Percentiles rank a stretch among this genome's conserved stretches.
phyloP scores from a whole-genome alignment of 2,888 invertebrate species.

The Pinctada fucata region DNA sequence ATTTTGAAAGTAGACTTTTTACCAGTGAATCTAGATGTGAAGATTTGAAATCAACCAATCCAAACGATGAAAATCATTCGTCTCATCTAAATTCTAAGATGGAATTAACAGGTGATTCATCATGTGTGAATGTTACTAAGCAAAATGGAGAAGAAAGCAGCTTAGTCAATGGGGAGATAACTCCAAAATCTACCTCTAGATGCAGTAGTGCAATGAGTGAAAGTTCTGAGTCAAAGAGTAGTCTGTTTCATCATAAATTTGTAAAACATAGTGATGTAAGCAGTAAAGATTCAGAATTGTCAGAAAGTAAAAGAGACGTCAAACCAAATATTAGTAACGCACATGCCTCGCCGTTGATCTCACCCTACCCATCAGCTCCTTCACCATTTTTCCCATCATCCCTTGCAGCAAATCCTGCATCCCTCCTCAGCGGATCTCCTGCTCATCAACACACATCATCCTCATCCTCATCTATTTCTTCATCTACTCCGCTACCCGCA shows the following conservation, averaged over 20 bases:
- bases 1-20: not conserved
- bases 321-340: slow-evolving; percentile 28
- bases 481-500: slow-evolving; percentile 53
- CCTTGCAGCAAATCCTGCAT: slow-evolving; percentile 32
- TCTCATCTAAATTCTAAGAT: slow-evolving; percentile 17
- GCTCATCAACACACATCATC: slow-evolving; percentile 34
- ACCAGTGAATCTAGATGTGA: not conserved
- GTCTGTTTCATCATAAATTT: slow-evolving; percentile 54
- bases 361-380: slow-evolving; percentile 37
- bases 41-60: slow-evolving; percentile 9
- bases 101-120: not conserved
- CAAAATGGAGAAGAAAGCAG: not conserved
- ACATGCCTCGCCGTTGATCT: slow-evolving; percentile 34
- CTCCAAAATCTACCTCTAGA: slow-evolving; percentile 26
- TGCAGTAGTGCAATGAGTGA: slow-evolving; percentile 31
- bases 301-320: slow-evolving; percentile 7
- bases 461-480: slow-evolving; percentile 34
- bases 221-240: slow-evolving; percentile 37
- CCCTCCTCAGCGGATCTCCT: slow-evolving; percentile 12
- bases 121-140: not conserved
- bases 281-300: slow-evolving; percentile 40
- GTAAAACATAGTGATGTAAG: slow-evolving; percentile 59
- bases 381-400: slow-evolving; percentile 41
- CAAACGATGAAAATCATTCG: not conserved
- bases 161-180: slow-evolving; percentile 32